Base-by-base conservation (phyloP, 2,797 vertebrate species). In the Anomalospiza imberbis region DNA sequence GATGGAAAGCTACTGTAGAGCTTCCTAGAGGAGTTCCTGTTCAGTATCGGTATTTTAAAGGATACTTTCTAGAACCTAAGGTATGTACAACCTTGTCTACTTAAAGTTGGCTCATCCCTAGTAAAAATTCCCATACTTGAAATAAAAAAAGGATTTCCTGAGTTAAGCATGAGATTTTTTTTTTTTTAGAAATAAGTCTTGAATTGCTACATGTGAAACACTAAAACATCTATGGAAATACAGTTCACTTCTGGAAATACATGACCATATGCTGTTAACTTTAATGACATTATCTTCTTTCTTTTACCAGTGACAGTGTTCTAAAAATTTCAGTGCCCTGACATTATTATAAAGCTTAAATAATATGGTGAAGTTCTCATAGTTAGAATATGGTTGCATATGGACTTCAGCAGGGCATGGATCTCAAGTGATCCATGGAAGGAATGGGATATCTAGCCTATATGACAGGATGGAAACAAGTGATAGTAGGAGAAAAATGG, bases 31-130 rank as follows among this genome's bases (percentile, higher is more conserved):
- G 98, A 90, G 88, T 93, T 61, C 97, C 98, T 71, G 84, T 98
- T 96, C 88, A 93, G 13, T 99, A 99, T 96, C 99, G 99, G 42
- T 99, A 99, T 96, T 99, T 99, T 94, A 99, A 98, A 97, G 99
- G 99, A 68, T 98, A 97, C 97, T 98, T 99, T 96, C 93, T 99
- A 92, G 98, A 99, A 95, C 97, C 99, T 62, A 99, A 99, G 99
- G 99, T 99, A 98, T 98, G 98, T 98, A 95, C 70, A 85, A 55
- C 58, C 63, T 83, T 85, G 96, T 91, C 57, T 82, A 4, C 67
- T 84, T 80, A 21, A 62, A 68, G 15, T 53, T 93, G 40, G 4
- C 63, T 86, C 29, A 26, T 73, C n/a, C 29, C 19, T 40, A 88
- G 75, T 48, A 16, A 65, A 71, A 58, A 34, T 5, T 20, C 18